Percentiles rank a stretch among this genome's conserved stretches.
Evolutionary conservation across 1,140 invertebrate genomes (phyloP).

Genomic region (Metopolophium dirhodum): DNA sequence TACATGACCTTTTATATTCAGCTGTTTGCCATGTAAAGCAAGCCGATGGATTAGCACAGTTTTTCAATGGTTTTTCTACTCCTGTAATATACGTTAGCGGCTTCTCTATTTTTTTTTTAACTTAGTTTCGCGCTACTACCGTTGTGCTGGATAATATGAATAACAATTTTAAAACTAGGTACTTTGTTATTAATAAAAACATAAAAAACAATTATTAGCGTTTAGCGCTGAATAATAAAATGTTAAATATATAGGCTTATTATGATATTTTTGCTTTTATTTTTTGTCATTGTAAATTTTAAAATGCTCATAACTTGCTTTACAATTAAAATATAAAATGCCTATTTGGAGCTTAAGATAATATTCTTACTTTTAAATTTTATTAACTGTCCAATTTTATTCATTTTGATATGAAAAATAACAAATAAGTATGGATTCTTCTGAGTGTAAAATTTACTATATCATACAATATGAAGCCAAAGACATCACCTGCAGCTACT

Average conservation of each 20-base stretch:
- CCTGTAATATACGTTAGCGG: too few relatives aligned
- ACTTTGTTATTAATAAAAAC: neutral
- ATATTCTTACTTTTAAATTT: neutral
- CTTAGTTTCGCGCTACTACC: too few relatives aligned
- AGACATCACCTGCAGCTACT: neutral
- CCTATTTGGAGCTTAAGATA: neutral
- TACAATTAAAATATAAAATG: neutral
- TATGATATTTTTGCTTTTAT: neutral
- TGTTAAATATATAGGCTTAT: neutral
- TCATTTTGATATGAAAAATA: neutral
- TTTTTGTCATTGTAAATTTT: neutral
- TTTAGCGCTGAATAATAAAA: neutral
- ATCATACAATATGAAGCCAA: too few relatives aligned
- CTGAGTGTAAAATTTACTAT: too few relatives aligned
- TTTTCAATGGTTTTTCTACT: too few relatives aligned
- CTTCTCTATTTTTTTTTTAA: too few relatives aligned
- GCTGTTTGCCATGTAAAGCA: too few relatives aligned
- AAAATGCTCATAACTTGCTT: neutral
- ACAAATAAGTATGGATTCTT: neutral
- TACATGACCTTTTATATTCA: too few relatives aligned
- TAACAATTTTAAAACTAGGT: neutral
- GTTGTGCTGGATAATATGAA: too few relatives aligned
- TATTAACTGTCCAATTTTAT: too few relatives aligned
- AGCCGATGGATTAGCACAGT: too few relatives aligned
- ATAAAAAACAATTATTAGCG: neutral